Percentiles rank a stretch among this genome's conserved stretches.
Conservation (phyloP, 2,113 vertebrate species). For the Hemiprocne comata region DNA sequence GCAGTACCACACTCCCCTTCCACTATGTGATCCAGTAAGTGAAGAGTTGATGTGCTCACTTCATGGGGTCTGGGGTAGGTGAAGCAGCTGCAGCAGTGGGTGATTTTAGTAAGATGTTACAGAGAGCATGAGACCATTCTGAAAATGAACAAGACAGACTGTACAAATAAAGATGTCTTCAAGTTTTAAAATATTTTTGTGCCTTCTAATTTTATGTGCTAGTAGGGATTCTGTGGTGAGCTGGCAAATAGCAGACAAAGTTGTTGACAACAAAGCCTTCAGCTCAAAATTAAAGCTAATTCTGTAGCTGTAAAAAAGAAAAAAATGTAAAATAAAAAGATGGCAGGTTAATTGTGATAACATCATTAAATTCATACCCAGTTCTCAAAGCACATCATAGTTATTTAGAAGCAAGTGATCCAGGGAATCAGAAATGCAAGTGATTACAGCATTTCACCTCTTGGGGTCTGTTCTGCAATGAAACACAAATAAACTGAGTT, state of each 20-base stretch:
- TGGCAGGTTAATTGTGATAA: slow-evolving; percentile 58
- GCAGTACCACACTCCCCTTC: background rate
- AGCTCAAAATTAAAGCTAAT: slow-evolving; percentile 33
- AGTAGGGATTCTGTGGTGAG: slow-evolving; percentile 11
- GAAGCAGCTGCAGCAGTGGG: background rate
- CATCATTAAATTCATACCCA: slow-evolving; percentile 36
- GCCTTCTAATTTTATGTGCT: slow-evolving; percentile 7
- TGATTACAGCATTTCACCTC: slow-evolving; percentile 54
- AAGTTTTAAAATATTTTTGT: slow-evolving; percentile 9
- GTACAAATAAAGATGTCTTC: background rate
- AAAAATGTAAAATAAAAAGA: slow-evolving; percentile 19
- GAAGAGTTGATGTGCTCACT: background rate
- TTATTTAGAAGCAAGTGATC: slow-evolving; percentile 44
- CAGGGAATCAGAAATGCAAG: slow-evolving; percentile 49
- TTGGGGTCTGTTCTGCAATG: slow-evolving; percentile 29
- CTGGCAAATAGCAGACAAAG: slow-evolving; percentile 30
- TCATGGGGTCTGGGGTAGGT: background rate
- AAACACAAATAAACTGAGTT: slow-evolving; percentile 61
- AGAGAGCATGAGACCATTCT: background rate
- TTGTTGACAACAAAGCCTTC: slow-evolving; percentile 29
- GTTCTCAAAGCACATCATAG: slow-evolving; percentile 49
- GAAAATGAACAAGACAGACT: background rate
- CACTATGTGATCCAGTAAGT: background rate
- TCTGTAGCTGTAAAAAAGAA: background rate
- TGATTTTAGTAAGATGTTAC: background rate